A percentile compares a stretch with the other conserved stretches of the same genome.
phyloP scores from a whole-genome alignment of 2,113 vertebrate genomes.

The Platycercus adscitus region DNA sequence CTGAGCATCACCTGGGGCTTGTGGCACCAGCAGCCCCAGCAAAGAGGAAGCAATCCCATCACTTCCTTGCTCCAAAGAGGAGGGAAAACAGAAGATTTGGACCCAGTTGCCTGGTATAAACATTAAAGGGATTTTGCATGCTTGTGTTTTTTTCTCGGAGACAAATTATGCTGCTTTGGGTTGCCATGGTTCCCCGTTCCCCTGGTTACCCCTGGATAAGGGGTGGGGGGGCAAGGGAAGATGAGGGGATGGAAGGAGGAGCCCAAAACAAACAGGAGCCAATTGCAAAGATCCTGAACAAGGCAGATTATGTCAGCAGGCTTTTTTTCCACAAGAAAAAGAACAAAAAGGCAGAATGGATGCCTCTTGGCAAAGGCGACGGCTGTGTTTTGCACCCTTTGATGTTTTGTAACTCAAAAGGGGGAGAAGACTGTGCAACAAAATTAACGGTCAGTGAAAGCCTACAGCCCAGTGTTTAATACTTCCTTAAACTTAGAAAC shows the following conservation, averaged over 20 bases:
- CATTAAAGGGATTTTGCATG: constrained; percentile 52
- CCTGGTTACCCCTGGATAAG: constrained; percentile 32
- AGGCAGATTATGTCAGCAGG: not conserved
- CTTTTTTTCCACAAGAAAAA: not conserved
- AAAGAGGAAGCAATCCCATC: not conserved
- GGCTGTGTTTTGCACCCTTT: not conserved
- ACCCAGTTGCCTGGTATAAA: not conserved
- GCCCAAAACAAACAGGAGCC: not conserved
- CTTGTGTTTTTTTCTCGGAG: not conserved
- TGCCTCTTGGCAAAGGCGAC: not conserved
- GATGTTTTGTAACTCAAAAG: not conserved
- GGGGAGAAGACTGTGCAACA: not conserved
- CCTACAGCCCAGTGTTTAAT: not conserved
- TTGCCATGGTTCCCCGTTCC: constrained; percentile 59
- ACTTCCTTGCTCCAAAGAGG: not conserved
- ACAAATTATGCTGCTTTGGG: constrained; percentile 39
- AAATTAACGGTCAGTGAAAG: not conserved
- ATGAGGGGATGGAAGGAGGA: constrained; percentile 20
- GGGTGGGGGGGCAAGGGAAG: not conserved
- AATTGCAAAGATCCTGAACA: constrained; percentile 1
- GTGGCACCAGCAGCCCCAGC: accelerated
- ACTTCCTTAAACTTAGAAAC: not conserved
- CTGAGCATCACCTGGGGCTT: accelerated
- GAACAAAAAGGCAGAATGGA: constrained; percentile 12
- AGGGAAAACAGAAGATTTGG: not conserved